Conservation (phyloP, 2,113 vertebrate species). For the Melanotaenia duboulayi region DNA sequence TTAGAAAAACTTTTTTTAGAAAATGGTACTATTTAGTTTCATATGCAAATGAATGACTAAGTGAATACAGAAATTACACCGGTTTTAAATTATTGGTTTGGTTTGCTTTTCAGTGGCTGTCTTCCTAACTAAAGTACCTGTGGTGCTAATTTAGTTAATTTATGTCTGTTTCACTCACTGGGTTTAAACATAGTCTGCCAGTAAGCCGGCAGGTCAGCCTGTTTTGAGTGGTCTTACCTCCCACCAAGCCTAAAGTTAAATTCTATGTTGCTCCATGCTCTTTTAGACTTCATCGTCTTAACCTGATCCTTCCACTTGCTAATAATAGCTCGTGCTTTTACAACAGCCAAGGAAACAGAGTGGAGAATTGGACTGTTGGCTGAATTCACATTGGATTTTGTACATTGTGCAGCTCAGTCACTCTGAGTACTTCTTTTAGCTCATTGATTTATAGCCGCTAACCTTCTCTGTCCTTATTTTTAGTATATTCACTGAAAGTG, state of each 20-base stretch:
- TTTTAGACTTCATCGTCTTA: conserved; percentile 48
- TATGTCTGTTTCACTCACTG: neutral
- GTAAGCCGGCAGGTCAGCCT: conserved; percentile 11
- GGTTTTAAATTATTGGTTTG: neutral
- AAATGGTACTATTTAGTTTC: neutral
- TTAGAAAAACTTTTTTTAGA: no score
- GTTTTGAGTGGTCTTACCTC: conserved; percentile 18
- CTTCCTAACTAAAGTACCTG: no score
- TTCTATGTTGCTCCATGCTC: conserved; percentile 30
- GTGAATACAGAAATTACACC: neutral
- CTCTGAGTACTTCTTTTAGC: conserved; percentile 37
- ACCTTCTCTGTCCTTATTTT: conserved; percentile 26
- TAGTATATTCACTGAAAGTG: conserved; percentile 6
- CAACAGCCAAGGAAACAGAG: conserved; percentile 47
- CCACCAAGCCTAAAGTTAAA: conserved; percentile 4
- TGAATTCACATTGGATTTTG: conserved; percentile 56
- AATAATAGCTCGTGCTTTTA: conserved; percentile 59
- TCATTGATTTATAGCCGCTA: conserved; percentile 45
- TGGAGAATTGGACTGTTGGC: conserved; percentile 21
- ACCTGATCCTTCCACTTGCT: conserved; percentile 45
- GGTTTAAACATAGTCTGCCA: neutral
- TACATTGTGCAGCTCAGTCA: conserved; percentile 36
- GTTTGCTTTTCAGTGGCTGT: neutral
- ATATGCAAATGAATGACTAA: neutral
- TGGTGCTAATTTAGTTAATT: no score